Percentiles rank a stretch among this genome's conserved stretches.
phyloP scores from a whole-genome alignment of 2,888 invertebrate species.

The Aspidiotus destructor region DNA sequence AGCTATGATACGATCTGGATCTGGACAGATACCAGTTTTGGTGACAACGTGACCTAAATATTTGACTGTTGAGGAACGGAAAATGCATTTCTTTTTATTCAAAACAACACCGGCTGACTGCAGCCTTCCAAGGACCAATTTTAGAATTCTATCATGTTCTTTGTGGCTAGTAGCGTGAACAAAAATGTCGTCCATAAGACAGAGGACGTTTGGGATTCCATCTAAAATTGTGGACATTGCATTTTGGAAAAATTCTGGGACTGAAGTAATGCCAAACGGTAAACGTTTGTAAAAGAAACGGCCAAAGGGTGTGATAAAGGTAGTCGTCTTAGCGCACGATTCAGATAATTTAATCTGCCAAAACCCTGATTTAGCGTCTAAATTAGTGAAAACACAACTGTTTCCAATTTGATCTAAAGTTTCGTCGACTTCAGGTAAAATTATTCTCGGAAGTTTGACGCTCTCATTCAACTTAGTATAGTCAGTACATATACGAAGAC shows the following conservation, averaged over 20 bases:
- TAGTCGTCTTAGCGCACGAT: too few relatives aligned
- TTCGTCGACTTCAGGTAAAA: too few relatives aligned
- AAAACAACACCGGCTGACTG: constrained; percentile 37
- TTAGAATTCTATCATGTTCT: constrained; percentile 39
- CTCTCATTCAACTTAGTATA: too few relatives aligned
- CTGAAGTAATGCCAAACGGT: background rate
- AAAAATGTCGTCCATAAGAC: background rate
- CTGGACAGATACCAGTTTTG: constrained; percentile 35
- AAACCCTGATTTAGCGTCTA: too few relatives aligned
- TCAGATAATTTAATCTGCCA: too few relatives aligned
- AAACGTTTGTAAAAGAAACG: background rate
- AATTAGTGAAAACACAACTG: too few relatives aligned
- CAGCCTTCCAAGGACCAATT: constrained; percentile 37
- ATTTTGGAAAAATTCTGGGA: background rate
- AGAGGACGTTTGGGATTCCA: background rate
- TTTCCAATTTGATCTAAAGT: too few relatives aligned
- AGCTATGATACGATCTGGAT: constrained; percentile 36
- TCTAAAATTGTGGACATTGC: background rate
- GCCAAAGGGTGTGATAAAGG: too few relatives aligned
- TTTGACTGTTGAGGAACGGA: constrained; percentile 35
- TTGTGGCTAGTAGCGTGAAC: constrained; percentile 32
- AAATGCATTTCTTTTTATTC: constrained; percentile 38
- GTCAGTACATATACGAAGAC: too few relatives aligned
- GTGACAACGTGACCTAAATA: constrained; percentile 38
- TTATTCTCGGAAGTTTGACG: too few relatives aligned